Base-by-base conservation (phyloP, 1,140 invertebrate species). In the Atopsyche davidsoni region DNA sequence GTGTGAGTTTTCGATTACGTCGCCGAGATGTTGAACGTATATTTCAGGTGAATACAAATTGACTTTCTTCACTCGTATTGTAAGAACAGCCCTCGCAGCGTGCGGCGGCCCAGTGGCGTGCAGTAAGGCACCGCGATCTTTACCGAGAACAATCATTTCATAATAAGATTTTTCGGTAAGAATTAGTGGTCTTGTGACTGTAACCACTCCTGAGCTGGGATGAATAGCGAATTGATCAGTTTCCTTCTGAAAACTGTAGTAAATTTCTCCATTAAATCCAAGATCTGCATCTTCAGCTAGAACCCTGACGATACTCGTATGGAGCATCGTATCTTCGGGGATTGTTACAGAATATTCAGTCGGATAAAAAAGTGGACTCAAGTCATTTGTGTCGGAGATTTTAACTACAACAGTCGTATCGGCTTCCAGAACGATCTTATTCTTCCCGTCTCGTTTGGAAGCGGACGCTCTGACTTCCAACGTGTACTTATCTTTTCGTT, bases 231-330 rank as follows among this genome's bases (percentile, higher is more conserved):
- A 93, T 55, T 84, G 79, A 53, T 86, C 79, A n/a, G 82, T 88
- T 22, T 78, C 75, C 43, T 89, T 77, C n/a, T 77, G 68, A 60
- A 94, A 87, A 66, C 85, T 92, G 68, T 93, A 96, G 66, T 95
- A 94, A 57, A 95, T 88, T 70, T 95, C 88, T 4, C 88, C 87
- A 66, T 95, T 95, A 41, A 86, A 77, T 0, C 91, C 92, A 9
- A 90, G 70, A 68, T 96, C 92, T 4, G 91, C 89, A 70, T 95
- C 92, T 60, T 88, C 88, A 0, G 92, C 92, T n/a, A 77, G 79
- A 19, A 87, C 82, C 60, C 72, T 77, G 4, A 84, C 59, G 46
- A 87, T 81, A 53, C 77, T 85, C 25, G 75, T 72, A 66, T 92
- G 86, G 36, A 92, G 66, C 6, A 87, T 82, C 41, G 83, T 85